Conservation (phyloP, 2,113 vertebrate genomes). For the Lates calcarifer region DNA sequence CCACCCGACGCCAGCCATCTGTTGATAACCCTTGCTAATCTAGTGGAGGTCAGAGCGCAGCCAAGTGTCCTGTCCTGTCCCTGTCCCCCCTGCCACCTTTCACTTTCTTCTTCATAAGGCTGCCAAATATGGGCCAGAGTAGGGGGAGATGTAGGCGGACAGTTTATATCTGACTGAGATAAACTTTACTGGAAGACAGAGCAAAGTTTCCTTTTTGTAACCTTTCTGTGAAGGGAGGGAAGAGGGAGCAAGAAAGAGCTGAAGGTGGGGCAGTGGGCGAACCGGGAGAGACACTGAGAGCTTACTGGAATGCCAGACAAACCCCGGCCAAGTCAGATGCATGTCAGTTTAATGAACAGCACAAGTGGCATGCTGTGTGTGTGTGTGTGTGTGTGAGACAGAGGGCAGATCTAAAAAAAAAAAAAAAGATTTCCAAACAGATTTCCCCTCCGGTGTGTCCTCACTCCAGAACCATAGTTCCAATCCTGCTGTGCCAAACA, state of each 20-base stretch:
- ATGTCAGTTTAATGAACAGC: slow-evolving; percentile 58
- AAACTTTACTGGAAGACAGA: not conserved
- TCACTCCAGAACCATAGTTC: not conserved
- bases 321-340: slow-evolving; percentile 36
- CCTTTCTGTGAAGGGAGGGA: not conserved
- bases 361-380: slow-evolving; percentile 10
- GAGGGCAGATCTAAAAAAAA: slow-evolving; percentile 25
- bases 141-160: not conserved
- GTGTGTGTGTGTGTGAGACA: not conserved
- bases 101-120: slow-evolving; percentile 61
- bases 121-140: slow-evolving; percentile 46
- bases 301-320: slow-evolving; percentile 24
- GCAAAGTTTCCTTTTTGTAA: slow-evolving; percentile 1
- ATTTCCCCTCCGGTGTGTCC: slow-evolving; percentile 18
- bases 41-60: slow-evolving; percentile 71
- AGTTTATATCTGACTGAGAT: slow-evolving; percentile 1
- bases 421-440: slow-evolving; percentile 44
- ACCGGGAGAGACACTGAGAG: slow-evolving; percentile 9
- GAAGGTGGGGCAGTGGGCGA: slow-evolving; percentile 9
- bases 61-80: slow-evolving; percentile 48
- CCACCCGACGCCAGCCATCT: slow-evolving; percentile 66
- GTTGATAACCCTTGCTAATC: slow-evolving; percentile 77
- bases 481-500: slow-evolving; percentile 17
- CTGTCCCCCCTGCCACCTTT: slow-evolving; percentile 32
- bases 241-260: not conserved